A percentile compares a stretch with the other conserved stretches of the same genome.
These are phyloP conservation scores for Callosobruchus maculatus DNA, from an alignment of 2,888 invertebrate genomes.

Conservation along the genomic window DNA sequence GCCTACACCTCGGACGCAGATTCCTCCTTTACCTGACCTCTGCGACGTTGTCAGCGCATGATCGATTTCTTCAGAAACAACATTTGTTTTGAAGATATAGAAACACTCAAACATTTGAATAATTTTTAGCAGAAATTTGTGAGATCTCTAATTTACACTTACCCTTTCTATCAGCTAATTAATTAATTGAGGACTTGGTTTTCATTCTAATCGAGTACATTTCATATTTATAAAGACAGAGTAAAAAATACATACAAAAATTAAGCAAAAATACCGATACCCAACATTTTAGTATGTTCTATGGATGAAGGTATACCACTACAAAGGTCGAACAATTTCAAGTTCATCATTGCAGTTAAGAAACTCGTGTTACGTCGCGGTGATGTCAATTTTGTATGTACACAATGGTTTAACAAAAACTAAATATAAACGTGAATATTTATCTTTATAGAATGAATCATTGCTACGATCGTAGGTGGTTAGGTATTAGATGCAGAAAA, in stretches of 20 bases:
- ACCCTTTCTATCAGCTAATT: no score
- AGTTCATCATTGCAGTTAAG: neutral
- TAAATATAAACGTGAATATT: neutral
- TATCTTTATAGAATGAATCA: neutral
- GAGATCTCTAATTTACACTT: no score
- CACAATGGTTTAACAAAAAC: neutral
- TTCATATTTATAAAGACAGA: no score
- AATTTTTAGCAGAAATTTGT: no score
- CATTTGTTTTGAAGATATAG: no score
- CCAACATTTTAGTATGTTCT: no score
- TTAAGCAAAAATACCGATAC: no score
- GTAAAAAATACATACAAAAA: no score
- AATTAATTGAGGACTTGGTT: no score
- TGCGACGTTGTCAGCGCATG: neutral
- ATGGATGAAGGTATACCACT: neutral
- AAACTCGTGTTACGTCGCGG: neutral
- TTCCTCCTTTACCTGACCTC: neutral
- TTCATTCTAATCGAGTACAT: no score
- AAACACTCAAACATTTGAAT: no score
- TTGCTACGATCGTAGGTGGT: neutral
- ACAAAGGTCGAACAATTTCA: neutral
- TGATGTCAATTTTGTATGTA: neutral
- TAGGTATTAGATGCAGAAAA: neutral
- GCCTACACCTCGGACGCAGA: neutral
- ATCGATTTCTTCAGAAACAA: no score